Evolutionary conservation across 2,888 invertebrate species (phyloP).

Genomic region (Oegoconia quadripuncta): DNA sequence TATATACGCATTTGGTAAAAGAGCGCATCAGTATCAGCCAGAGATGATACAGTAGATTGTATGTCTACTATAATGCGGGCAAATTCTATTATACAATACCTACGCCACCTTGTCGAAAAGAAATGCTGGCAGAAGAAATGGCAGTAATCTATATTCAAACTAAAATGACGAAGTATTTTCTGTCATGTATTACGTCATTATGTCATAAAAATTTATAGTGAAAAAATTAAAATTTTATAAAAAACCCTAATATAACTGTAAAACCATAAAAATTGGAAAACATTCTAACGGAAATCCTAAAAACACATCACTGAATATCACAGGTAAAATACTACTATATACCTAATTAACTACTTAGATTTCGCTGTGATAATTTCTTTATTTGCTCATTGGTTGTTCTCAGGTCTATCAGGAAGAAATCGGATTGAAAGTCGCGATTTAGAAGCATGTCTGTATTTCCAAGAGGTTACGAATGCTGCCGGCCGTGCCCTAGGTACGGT

Average conservation of each 20-base stretch:
- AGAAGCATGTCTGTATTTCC: constrained; percentile 58
- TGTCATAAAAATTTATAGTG: not conserved
- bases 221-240: constrained; percentile 7
- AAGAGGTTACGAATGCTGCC: constrained; percentile 51
- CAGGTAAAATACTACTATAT: not conserved
- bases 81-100: not conserved
- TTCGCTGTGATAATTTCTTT: not conserved
- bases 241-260: constrained; percentile 14
- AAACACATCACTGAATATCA: not conserved
- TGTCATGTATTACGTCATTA: not conserved
- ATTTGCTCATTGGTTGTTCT: not conserved
- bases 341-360: not conserved
- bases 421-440: constrained; percentile 26
- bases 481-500: constrained; percentile 52
- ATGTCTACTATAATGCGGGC: no score
- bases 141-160: not conserved
- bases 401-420: not conserved
- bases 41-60: no score
- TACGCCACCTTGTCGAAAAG: not conserved
- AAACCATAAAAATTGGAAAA: constrained; percentile 18
- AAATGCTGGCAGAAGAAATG: not conserved
- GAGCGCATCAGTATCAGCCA: no score
- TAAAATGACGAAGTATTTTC: no score
- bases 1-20: no score
- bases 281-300: constrained; percentile 3